These are phyloP conservation scores for Bombyx mori DNA, from an alignment of 1,140 invertebrate species.

Conservation along the genomic window DNA sequence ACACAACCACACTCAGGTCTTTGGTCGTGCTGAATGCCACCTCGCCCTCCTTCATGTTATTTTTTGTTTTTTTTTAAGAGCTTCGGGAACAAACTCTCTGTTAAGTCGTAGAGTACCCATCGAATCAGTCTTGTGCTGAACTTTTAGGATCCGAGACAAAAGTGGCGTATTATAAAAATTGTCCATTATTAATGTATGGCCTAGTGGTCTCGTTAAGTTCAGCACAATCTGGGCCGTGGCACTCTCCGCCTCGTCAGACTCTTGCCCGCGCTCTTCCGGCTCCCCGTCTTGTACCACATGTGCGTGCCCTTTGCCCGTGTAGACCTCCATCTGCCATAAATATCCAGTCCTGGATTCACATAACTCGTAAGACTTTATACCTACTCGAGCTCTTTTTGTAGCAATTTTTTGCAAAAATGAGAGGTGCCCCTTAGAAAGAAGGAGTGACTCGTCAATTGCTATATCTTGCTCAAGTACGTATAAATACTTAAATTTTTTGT, in stretches of 20 bases:
- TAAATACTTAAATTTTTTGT: slow-evolving; percentile 13
- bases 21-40: slow-evolving; percentile 12
- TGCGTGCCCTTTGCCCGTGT: slow-evolving; percentile 9
- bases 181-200: slow-evolving; percentile 15
- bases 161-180: no score
- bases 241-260: slow-evolving; percentile 5
- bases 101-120: slow-evolving; percentile 17
- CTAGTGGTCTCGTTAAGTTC: slow-evolving; percentile 14
- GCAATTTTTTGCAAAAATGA: slow-evolving; percentile 13
- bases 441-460: slow-evolving; percentile 16
- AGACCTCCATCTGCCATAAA: slow-evolving; percentile 18
- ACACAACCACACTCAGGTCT: no score
- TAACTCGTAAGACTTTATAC: slow-evolving; percentile 19
- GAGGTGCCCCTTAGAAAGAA: slow-evolving; percentile 18
- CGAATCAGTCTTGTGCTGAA: slow-evolving; percentile 12
- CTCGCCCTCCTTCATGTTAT: slow-evolving; percentile 13
- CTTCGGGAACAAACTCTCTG: slow-evolving; percentile 11
- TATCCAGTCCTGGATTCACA: slow-evolving; percentile 19
- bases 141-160: slow-evolving; percentile 13
- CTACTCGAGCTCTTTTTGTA: slow-evolving; percentile 12
- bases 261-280: slow-evolving; percentile 1
- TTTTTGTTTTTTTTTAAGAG: slow-evolving; percentile 9
- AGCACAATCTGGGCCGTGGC: slow-evolving; percentile 16
- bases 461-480: slow-evolving; percentile 16
- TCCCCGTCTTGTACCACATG: no score